These are phyloP conservation scores for Lophotis ruficrista DNA, from an alignment of 2,113 vertebrate genomes.

Conservation along the genomic window DNA sequence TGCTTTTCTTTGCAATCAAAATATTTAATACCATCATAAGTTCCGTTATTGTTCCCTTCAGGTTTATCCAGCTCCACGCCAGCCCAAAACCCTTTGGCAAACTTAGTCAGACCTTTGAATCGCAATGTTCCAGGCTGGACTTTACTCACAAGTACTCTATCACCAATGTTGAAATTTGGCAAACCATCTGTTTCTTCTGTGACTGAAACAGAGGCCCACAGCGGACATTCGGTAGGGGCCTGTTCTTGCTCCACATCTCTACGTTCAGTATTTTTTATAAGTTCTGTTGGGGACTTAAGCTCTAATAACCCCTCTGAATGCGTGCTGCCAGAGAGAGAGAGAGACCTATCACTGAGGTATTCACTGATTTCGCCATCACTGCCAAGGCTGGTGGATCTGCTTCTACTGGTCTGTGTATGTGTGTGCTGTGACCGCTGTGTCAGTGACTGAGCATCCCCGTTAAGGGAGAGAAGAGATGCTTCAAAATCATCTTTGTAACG, in stretches of 20 bases:
- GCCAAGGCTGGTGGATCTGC: constrained; percentile 63
- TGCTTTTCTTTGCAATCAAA: constrained; percentile 87
- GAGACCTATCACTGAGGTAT: constrained; percentile 77
- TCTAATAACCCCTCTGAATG: constrained; percentile 79
- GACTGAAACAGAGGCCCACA: constrained; percentile 25
- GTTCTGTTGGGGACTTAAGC: constrained; percentile 72
- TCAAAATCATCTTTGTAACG: constrained; percentile 81
- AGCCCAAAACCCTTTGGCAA: constrained; percentile 94
- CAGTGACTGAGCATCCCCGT: constrained; percentile 17
- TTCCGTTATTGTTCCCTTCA: constrained; percentile 93
- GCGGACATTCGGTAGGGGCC: not conserved
- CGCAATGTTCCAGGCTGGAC: constrained; percentile 89
- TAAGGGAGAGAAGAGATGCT: constrained; percentile 63
- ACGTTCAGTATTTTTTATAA: constrained; percentile 65
- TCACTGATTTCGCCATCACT: constrained; percentile 86
- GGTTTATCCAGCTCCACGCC: constrained; percentile 92
- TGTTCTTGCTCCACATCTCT: constrained; percentile 65
- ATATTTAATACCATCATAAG: constrained; percentile 86
- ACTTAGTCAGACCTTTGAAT: constrained; percentile 91
- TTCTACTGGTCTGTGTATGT: constrained; percentile 39
- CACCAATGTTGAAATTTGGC: constrained; percentile 82
- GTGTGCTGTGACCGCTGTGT: constrained; percentile 53
- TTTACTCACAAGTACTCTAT: constrained; percentile 88
- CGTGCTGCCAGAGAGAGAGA: constrained; percentile 58
- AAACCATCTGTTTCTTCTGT: constrained; percentile 71